These are phyloP conservation scores for Cistogaster globosa DNA, from an alignment of 2,888 invertebrate genomes.

Conservation along the genomic window DNA sequence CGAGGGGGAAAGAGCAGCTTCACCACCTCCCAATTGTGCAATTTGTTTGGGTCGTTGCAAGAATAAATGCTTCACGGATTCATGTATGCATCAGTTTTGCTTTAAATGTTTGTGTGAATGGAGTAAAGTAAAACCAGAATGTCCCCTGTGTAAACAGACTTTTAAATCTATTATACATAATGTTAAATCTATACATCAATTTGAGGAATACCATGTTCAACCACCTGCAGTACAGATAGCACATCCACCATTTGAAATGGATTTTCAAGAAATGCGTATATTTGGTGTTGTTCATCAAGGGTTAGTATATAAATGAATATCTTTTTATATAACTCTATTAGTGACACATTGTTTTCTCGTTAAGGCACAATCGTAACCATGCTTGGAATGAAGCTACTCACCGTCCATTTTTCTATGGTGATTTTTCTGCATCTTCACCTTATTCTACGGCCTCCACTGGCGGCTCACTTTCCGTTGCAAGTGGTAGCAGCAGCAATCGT, in stretches of 20 bases:
- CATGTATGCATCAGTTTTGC: conserved; percentile 97
- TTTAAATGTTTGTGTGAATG: conserved; percentile 96
- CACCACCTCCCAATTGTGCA: conserved; percentile 94
- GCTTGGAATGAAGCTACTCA: conserved; percentile 53
- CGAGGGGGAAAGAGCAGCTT: conserved; percentile 82
- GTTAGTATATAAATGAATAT: conserved; percentile 36
- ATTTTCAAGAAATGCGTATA: conserved; percentile 58
- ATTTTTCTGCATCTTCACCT: conserved; percentile 39
- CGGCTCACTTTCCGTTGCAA: conserved; percentile 37
- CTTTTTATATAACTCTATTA: no score
- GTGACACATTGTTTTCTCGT: neutral
- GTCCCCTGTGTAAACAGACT: conserved; percentile 96
- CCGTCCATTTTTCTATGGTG: conserved; percentile 49
- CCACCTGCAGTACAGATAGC: conserved; percentile 75
- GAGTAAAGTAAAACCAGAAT: conserved; percentile 97
- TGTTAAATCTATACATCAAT: conserved; percentile 93
- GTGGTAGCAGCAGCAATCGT: conserved; percentile 61
- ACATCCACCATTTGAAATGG: conserved; percentile 73
- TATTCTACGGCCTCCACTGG: conserved; percentile 60
- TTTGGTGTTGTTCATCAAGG: conserved; percentile 59
- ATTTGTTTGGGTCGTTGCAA: conserved; percentile 94
- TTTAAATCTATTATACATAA: conserved; percentile 97
- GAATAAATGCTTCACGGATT: conserved; percentile 95
- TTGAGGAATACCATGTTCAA: conserved; percentile 90
- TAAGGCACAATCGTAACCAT: conserved; percentile 50